Conservation (phyloP, 2,113 vertebrate species). For the Callipepla californica region DNA sequence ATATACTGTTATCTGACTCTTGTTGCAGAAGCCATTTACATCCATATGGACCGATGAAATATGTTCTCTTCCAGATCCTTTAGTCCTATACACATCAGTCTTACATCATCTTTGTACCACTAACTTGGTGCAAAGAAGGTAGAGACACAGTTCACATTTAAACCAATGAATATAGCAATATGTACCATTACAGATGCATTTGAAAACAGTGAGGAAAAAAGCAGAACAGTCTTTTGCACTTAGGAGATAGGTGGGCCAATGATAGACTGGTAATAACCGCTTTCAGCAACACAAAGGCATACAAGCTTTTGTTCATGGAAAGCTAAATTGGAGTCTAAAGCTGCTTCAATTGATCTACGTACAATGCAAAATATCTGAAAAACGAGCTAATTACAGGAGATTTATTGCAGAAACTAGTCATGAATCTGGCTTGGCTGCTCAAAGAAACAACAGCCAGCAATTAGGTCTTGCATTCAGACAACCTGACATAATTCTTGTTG, state of each 20-base stretch:
- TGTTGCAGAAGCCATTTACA: background rate
- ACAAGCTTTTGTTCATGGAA: background rate
- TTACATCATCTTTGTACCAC: background rate
- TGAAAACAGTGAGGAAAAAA: background rate
- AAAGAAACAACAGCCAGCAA: background rate
- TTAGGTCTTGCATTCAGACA: background rate
- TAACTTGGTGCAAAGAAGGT: background rate
- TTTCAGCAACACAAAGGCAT: background rate
- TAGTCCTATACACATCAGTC: background rate
- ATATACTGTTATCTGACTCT: background rate
- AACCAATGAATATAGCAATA: background rate
- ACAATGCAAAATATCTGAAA: background rate
- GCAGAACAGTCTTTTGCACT: background rate
- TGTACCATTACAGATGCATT: background rate
- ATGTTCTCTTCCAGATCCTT: background rate
- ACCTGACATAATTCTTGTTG: background rate
- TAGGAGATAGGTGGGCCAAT: background rate
- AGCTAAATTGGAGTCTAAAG: background rate
- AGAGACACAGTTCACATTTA: background rate
- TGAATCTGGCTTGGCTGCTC: background rate
- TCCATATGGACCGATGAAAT: background rate
- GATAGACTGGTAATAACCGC: background rate
- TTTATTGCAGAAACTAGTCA: constrained; percentile 6
- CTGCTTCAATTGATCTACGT: background rate
- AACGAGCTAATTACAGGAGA: background rate